Base-by-base conservation (phyloP, 2,888 invertebrate genomes). In the Eupithecia vulgata region DNA sequence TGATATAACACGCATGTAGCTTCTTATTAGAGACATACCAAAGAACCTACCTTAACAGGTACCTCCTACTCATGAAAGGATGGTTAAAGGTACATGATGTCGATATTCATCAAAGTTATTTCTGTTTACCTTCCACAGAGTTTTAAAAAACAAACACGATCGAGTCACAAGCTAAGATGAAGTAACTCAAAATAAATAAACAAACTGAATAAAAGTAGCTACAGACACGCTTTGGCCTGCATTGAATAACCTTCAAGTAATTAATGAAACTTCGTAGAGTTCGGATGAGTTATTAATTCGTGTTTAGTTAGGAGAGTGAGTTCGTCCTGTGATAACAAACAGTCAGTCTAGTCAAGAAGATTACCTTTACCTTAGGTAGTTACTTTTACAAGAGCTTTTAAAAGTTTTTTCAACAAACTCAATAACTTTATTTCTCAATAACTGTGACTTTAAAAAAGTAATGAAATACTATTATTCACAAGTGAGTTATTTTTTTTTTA, bases 211-310 rank as follows among this genome's bases (percentile, higher is more conserved):
- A 34, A 35, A 35, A 52, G 35, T 25, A 57, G 57, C 34, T n/a
- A 34, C 45, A 57, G 12, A 12, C 21, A 65, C 45, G 57, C 64
- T 68, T 69, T 61, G 61, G 59, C n/a, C 45, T 68, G 67, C 69
- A 73, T 59, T 35, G 59, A 64, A 68, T 45, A 35, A 66, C 57
- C 52, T 65, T 65, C 62, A 67, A 68, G 66, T 35, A 13, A 61
- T 45, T 65, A 65, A 35, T 40, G 52, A 21, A 67, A 37, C 52
- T 57, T 67, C 21, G 40, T 68, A 25, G 68, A 68, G 68, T 68
- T 48, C 57, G 67, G 59, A 65, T 34, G 40, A 68, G 57, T 21
- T 68, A 25, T 68, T 59, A 48, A 59, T 21, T n/a, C 17, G 34
- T 40, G 59, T 68, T 68, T 68, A 57, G 68, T 57, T 68, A 40